Evolutionary conservation across 1,140 invertebrate genomes (phyloP).

Genomic region (Nymphalis io): DNA sequence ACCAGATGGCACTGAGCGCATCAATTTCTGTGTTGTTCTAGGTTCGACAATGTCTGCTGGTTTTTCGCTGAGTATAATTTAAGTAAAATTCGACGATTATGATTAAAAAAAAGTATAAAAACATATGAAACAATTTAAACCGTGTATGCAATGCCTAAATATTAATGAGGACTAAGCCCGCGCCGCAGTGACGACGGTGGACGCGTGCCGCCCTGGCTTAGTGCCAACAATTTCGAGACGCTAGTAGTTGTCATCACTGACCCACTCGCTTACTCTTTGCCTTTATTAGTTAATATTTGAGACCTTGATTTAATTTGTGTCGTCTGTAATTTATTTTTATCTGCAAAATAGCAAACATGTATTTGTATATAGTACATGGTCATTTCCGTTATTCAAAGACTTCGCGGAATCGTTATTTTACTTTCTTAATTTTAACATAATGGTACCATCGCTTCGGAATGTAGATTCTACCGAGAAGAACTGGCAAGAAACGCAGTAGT

Average conservation of each 20-base stretch:
- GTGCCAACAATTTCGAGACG: slow-evolving; percentile 49
- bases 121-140: background rate
- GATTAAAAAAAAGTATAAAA: background rate
- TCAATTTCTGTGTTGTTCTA: too few relatives aligned
- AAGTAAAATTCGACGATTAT: background rate
- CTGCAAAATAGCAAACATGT: too few relatives aligned
- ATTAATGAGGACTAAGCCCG: slow-evolving; percentile 6
- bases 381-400: too few relatives aligned
- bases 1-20: too few relatives aligned
- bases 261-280: background rate
- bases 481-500: too few relatives aligned
- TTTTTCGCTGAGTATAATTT: too few relatives aligned
- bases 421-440: too few relatives aligned
- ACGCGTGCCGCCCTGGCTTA: slow-evolving; percentile 50
- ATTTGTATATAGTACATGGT: too few relatives aligned
- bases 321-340: background rate
- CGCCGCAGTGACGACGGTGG: slow-evolving; percentile 36
- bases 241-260: slow-evolving; percentile 50
- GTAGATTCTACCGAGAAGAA: too few relatives aligned
- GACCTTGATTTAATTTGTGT: background rate
- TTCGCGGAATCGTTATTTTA: too few relatives aligned
- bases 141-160: slow-evolving; percentile 5
- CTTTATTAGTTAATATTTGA: slow-evolving; percentile 12
- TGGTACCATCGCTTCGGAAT: too few relatives aligned
- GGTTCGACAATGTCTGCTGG: too few relatives aligned